Base-by-base conservation (phyloP, 1,140 invertebrate genomes). In the Thereuonema tuberculata region DNA sequence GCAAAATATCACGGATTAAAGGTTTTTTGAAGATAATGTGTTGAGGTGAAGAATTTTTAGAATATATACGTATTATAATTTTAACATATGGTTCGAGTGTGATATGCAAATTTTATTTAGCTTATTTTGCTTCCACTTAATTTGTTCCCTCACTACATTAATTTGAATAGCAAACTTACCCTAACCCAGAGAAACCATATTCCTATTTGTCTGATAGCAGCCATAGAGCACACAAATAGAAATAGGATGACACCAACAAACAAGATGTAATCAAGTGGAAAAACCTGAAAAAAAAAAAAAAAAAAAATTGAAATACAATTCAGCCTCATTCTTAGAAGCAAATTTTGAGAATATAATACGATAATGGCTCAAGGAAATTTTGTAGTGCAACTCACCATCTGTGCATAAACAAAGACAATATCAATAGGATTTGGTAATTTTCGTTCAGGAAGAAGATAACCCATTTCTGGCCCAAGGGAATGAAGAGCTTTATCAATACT, bases 401-500 rank as follows among this genome's bases (percentile, higher is more conserved):
- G 72, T 57, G 69, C 64, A 58, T 70, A 68, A 23, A 74, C 69
- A 29, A 76, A 64, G 15, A 75, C 64, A 31, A 72, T 71, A 61
- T 77, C 73, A 24, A 77, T 67, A 17, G 74, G 73, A 62, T 77
- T 77, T 0, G 72, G 73, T 0, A 76, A 60, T 20, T 67, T 68
- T 27, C 69, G 62, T 43, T 72, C 67, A 24, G 67, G 68, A 37
- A 76, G 63, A 5, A 69, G 66, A 67, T 74, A 77, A 1, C 75
- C 75, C 52, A 68, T 64, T 59, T 71, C 69, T 47, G 69, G 70
- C 14, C 75, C 75, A 21, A 70, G 55, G 15, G 75, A 75, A 64
- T 77, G 66, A 48, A 77, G 69, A 1, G 73, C 67, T 60, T 75
- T 75, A 64, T 77, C 76, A 65, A 77, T 73, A 61, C 74, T 77